Percentiles rank a stretch among this genome's conserved stretches.
phyloP scores from a whole-genome alignment of 2,888 invertebrate genomes.

The Apotomis turbidana region DNA sequence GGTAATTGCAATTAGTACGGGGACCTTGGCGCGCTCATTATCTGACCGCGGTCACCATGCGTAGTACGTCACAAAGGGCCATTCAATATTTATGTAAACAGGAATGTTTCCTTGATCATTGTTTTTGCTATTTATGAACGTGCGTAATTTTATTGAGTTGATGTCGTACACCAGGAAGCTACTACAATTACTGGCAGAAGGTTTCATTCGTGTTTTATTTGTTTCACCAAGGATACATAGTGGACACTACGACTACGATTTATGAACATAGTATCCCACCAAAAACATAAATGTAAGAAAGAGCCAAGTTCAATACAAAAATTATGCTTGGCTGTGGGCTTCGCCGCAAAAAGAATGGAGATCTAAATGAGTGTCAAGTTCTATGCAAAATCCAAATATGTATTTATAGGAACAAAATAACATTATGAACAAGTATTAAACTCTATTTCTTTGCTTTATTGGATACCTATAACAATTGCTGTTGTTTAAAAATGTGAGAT shows the following conservation, averaged over 20 bases:
- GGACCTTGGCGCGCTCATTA: slow-evolving; percentile 66
- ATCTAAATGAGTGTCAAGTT: no score
- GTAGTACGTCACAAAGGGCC: slow-evolving; percentile 74
- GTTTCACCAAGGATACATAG: slow-evolving; percentile 26
- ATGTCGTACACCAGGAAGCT: slow-evolving; percentile 61
- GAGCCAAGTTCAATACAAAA: no score
- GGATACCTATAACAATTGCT: no score
- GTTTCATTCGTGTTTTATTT: slow-evolving; percentile 27
- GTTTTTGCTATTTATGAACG: slow-evolving; percentile 67
- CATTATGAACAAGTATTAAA: no score
- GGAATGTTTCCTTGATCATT: slow-evolving; percentile 74
- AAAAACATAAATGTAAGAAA: no score
- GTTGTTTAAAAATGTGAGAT: no score
- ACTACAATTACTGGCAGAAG: slow-evolving; percentile 29
- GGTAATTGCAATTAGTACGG: slow-evolving; percentile 82
- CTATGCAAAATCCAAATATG: no score
- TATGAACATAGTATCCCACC: neutral
- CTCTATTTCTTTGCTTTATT: no score
- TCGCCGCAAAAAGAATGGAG: no score
- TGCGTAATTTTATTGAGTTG: slow-evolving; percentile 50
- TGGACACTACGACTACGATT: neutral
- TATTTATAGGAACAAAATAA: no score
- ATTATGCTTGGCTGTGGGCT: no score
- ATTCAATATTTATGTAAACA: slow-evolving; percentile 61
- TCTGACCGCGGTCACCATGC: slow-evolving; percentile 71